These are phyloP conservation scores for Diglossa cyanea DNA, from an alignment of 2,797 vertebrate genomes.

Conservation along the genomic window DNA sequence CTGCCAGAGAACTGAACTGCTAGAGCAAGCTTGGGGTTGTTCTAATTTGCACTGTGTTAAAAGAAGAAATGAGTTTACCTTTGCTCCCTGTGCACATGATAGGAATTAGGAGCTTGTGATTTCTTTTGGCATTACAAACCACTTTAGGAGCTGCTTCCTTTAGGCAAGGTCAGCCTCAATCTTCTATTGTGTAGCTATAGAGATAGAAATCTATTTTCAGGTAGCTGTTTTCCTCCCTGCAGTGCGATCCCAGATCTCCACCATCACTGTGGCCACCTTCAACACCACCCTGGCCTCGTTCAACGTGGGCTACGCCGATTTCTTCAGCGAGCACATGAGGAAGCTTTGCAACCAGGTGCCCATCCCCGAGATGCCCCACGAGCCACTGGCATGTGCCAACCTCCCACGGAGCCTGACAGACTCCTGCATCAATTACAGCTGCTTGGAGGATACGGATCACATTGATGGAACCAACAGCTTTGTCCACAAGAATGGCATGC, in stretches of 20 bases:
- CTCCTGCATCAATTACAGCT: constrained; percentile 99
- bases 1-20: background rate
- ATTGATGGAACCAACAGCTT: constrained; percentile 97
- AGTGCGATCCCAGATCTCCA: constrained; percentile 98
- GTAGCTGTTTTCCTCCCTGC: background rate
- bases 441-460: constrained; percentile 91
- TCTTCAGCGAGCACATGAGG: constrained; percentile 98
- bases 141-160: background rate
- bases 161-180: background rate
- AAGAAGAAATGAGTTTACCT: background rate
- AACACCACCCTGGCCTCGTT: constrained; percentile 97
- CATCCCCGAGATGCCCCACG: constrained; percentile 89
- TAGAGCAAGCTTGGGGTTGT: background rate
- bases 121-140: background rate
- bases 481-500: constrained; percentile 97
- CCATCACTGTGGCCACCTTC: constrained; percentile 98
- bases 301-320: constrained; percentile 96
- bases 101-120: background rate
- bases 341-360: constrained; percentile 92
- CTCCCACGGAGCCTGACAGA: constrained; percentile 96
- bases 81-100: background rate
- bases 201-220: background rate
- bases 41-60: background rate
- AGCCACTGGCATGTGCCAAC: constrained; percentile 93
- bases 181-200: background rate